Evolutionary conservation across 2,113 vertebrate species (phyloP), one percentile per base, ranked within the genome.

Genomic region (Melanocharis versteri): DNA sequence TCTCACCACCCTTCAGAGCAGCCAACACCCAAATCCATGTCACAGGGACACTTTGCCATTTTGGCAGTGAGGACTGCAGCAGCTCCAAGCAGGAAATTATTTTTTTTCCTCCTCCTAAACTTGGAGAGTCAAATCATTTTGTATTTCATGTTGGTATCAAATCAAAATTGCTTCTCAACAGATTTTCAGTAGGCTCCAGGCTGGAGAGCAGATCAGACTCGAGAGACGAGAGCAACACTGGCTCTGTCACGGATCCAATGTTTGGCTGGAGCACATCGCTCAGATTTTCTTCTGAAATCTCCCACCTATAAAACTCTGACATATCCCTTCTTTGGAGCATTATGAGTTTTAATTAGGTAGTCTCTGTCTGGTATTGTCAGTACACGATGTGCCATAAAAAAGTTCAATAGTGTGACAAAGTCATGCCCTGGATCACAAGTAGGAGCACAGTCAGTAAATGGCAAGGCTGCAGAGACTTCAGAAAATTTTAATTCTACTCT

Each of bases 181-280:
- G 96, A 93, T 96, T 94, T 96, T 97, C 86, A 87, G 95, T 93
- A 92, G 94, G 94, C 87, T 95, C 61, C 83, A 84, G 94, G 93
- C 94, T 96, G 91, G 73, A 95, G 94, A 92, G 83, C n/a, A 7
- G 95, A 95, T 94, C 95, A 95, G 93, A 96, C 93, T 93, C 11
- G 94, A 96, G 96, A 96, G 95, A 96, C 96, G 20, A 89, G 94
- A 96, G 83, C 76, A 83, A 44, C 81, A 73, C 95, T 91, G 87
- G 73, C 73, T 95, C 80, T 95, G 96, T 95, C 96, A 94, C 87
- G 0, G 9, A 92, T 91, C 89, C 94, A 95, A 82, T 65, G 39
- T 95, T 93, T 94, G 95, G 94, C 90, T 96, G 85, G 81, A 95
- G 94, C 72, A 93, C 90, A 85, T 94, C 71, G 7, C 91, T 95